Evolutionary conservation across 2,888 invertebrate species (phyloP).

Genomic region (Athrips mouffetella): DNA sequence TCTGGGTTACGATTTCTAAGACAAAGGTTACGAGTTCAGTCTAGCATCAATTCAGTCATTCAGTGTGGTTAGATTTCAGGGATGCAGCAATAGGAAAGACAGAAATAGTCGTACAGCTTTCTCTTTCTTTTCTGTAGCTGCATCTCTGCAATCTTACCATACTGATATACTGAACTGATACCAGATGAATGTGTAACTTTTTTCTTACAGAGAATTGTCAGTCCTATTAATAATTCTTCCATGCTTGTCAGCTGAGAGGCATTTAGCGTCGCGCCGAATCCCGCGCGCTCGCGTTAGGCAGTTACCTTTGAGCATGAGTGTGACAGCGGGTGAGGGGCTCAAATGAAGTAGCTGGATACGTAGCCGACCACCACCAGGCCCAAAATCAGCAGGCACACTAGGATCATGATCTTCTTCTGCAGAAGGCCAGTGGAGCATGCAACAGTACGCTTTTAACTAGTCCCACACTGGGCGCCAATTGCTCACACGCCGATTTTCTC

Average conservation of each 20-base stretch:
- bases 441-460: constrained; percentile 70
- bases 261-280: background rate
- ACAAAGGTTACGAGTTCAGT: too few species aligned
- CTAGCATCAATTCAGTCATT: too few species aligned
- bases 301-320: constrained; percentile 70
- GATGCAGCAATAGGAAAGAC: too few species aligned
- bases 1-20: too few species aligned
- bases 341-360: constrained; percentile 80
- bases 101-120: too few species aligned
- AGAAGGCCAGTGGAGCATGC: constrained; percentile 51
- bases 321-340: constrained; percentile 53
- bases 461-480: constrained; percentile 26
- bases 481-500: background rate
- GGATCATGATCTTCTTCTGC: constrained; percentile 95
- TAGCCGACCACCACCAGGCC: constrained; percentile 87
- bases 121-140: too few species aligned
- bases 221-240: too few species aligned
- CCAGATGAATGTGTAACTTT: too few species aligned
- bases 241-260: background rate
- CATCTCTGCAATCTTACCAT: too few species aligned
- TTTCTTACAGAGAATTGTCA: too few species aligned
- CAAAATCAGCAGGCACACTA: constrained; percentile 92
- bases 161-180: too few species aligned
- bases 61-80: too few species aligned
- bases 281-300: constrained; percentile 33